A percentile compares a stretch with the other conserved stretches of the same genome.
Conservation (phyloP, 2,113 vertebrate genomes). For the Macquaria australasica region DNA sequence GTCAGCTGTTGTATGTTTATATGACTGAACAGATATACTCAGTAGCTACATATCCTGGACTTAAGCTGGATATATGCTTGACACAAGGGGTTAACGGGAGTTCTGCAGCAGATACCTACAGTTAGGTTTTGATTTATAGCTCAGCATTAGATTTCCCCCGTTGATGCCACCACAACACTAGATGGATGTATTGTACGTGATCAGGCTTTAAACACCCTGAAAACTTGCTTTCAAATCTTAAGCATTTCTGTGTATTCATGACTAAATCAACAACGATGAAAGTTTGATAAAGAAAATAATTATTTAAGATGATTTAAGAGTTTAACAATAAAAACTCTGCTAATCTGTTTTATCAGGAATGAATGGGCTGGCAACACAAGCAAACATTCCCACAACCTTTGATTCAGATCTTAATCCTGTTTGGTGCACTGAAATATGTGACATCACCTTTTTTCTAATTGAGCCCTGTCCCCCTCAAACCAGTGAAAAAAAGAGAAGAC, state of each 20-base stretch:
- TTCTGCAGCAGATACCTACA: neutral
- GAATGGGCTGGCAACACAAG: neutral
- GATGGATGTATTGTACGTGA: neutral
- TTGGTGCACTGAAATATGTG: neutral
- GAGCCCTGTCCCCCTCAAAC: no score
- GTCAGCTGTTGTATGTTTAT: neutral
- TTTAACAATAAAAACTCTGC: neutral
- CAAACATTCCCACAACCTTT: neutral
- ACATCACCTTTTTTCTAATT: neutral
- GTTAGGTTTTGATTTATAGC: neutral
- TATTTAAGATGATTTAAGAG: neutral
- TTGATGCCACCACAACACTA: neutral
- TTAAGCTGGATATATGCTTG: neutral
- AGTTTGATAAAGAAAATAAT: neutral
- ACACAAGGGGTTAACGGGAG: neutral
- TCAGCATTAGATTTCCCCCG: neutral
- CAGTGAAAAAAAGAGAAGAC: neutral
- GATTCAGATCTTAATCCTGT: neutral
- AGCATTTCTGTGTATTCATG: neutral
- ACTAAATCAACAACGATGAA: neutral
- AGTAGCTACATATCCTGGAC: neutral
- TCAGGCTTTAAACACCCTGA: neutral
- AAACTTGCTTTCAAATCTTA: neutral
- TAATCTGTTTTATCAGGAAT: neutral
- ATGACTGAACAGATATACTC: neutral